A percentile compares a stretch with the other conserved stretches of the same genome.
These are phyloP conservation scores for Molorchus minor DNA, from an alignment of 2,888 invertebrate species.

Conservation along the genomic window DNA sequence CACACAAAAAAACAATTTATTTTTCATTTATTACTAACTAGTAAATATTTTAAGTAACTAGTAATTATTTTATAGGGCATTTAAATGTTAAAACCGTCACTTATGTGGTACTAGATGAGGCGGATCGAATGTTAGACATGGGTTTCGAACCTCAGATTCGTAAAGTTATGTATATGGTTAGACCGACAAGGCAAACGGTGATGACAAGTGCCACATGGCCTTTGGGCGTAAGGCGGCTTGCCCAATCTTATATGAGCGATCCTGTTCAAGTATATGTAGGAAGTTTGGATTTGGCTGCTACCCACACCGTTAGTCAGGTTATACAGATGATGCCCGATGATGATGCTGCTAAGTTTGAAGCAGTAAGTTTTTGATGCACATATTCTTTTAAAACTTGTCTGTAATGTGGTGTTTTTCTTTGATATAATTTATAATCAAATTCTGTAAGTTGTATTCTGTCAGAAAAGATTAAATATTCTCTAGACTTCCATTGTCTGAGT, in stretches of 20 bases:
- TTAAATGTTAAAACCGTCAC: constrained; percentile 83
- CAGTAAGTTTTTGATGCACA: constrained; percentile 59
- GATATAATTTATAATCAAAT: no score
- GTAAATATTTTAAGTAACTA: no score
- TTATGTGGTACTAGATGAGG: constrained; percentile 92
- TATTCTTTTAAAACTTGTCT: not conserved
- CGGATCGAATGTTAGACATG: constrained; percentile 88
- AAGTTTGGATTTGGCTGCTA: constrained; percentile 86
- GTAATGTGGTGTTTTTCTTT: not conserved
- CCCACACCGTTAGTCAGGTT: constrained; percentile 85
- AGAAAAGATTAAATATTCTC: no score
- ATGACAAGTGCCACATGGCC: constrained; percentile 99
- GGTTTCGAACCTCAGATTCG: constrained; percentile 90
- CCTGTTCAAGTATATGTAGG: constrained; percentile 93
- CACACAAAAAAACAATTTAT: no score
- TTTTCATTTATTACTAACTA: no score
- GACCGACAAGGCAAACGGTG: constrained; percentile 92
- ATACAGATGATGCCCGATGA: constrained; percentile 78
- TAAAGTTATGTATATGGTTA: constrained; percentile 79
- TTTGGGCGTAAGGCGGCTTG: constrained; percentile 82
- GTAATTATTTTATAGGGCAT: constrained; percentile 63
- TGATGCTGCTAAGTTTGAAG: constrained; percentile 72
- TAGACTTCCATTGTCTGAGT: no score
- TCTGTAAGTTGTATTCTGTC: no score
- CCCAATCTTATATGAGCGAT: constrained; percentile 86